Percentiles rank a stretch among this genome's conserved stretches.
Conservation (phyloP, 1,140 invertebrate species). For the Plutomurus gul region DNA sequence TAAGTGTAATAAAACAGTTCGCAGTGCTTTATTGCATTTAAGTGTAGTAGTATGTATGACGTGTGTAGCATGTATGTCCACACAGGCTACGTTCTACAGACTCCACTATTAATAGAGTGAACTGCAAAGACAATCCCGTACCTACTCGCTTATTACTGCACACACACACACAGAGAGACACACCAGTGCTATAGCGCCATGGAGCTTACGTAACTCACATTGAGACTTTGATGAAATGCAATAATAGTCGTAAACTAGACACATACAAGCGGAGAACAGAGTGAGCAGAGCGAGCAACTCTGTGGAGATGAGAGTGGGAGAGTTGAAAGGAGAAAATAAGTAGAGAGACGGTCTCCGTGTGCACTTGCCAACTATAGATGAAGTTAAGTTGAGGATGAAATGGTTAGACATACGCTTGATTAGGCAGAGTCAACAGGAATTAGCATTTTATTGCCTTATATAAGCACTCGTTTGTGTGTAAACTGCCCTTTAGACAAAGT, state of each 20-base stretch:
- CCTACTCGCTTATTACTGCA: too few species aligned
- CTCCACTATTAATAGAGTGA: too few species aligned
- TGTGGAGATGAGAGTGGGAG: not conserved
- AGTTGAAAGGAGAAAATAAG: conserved; percentile 1
- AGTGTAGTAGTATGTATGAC: too few species aligned
- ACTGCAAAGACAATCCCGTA: too few species aligned
- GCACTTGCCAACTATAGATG: not conserved
- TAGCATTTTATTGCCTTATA: conserved; percentile 54
- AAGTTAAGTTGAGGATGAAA: conserved; percentile 33
- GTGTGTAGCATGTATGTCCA: not conserved
- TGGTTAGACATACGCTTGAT: conserved; percentile 48
- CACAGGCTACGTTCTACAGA: too few species aligned
- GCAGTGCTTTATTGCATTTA: too few species aligned
- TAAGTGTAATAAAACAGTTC: too few species aligned
- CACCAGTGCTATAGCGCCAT: too few species aligned
- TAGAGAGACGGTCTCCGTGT: not conserved
- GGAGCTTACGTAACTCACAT: not conserved
- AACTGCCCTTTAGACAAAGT: conserved; percentile 53
- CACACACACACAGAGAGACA: too few species aligned
- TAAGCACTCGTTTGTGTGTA: conserved; percentile 48
- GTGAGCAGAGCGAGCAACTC: too few species aligned
- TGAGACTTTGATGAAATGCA: conserved; percentile 27
- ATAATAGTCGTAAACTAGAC: not conserved
- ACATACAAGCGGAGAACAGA: too few species aligned
- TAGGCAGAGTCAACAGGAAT: conserved; percentile 52